Evolutionary conservation across 2,888 invertebrate genomes (phyloP).

Genomic region (Azorinus chamasolen): DNA sequence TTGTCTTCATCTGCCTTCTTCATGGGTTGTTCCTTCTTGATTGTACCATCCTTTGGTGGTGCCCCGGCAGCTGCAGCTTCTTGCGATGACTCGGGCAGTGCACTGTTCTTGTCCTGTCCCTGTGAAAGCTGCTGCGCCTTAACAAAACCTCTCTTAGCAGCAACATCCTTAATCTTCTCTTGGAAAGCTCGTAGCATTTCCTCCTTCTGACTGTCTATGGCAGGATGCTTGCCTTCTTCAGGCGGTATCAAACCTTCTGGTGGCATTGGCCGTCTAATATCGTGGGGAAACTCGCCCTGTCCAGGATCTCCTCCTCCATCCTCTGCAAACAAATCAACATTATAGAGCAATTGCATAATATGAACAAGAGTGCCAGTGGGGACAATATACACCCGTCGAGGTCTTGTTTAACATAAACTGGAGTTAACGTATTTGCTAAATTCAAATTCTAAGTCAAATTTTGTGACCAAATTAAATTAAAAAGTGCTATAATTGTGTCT

Average conservation of each 20-base stretch:
- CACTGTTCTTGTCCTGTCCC: slow-evolving; percentile 1
- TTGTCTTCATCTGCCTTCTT: slow-evolving; percentile 70
- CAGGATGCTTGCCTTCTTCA: neutral
- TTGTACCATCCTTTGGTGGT: neutral
- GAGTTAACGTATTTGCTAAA: too few species aligned
- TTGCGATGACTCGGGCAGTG: neutral
- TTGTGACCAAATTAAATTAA: too few species aligned
- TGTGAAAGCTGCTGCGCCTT: neutral
- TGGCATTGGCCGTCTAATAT: slow-evolving; percentile 3
- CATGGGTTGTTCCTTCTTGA: neutral
- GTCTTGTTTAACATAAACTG: too few species aligned
- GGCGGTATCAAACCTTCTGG: neutral
- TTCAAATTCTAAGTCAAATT: too few species aligned
- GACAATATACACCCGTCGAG: too few species aligned
- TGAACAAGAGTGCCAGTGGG: too few species aligned
- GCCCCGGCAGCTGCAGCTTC: neutral
- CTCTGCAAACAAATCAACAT: neutral
- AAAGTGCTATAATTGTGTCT: too few species aligned
- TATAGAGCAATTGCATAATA: too few species aligned
- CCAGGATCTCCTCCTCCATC: neutral
- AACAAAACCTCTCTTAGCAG: slow-evolving; percentile 19
- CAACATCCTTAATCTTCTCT: slow-evolving; percentile 39
- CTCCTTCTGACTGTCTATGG: neutral
- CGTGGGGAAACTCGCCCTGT: neutral
- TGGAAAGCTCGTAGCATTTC: slow-evolving; percentile 19